A percentile compares a stretch with the other conserved stretches of the same genome.
phyloP scores from a whole-genome alignment of 2,113 vertebrate species.

The Dipodomys spectabilis region DNA sequence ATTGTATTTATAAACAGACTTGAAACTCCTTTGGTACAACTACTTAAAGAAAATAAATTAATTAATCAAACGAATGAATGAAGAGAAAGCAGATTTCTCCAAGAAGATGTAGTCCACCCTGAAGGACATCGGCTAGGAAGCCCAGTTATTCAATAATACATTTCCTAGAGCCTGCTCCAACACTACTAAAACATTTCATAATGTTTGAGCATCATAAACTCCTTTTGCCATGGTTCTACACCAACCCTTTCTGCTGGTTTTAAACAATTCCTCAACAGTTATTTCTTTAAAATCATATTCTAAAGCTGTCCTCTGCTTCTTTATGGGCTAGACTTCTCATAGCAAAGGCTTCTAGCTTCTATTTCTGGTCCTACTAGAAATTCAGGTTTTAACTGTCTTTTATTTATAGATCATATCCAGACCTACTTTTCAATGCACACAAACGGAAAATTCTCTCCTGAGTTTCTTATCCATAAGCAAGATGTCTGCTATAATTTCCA shows the following conservation, averaged over 20 bases:
- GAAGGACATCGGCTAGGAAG: not conserved
- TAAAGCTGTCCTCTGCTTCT: not conserved
- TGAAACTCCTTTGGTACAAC: no score
- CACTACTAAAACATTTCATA: not conserved
- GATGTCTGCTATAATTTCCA: not conserved
- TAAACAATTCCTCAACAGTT: not conserved
- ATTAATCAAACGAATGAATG: no score
- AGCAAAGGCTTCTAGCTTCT: not conserved
- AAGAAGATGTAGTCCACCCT: not conserved
- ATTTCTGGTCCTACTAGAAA: not conserved
- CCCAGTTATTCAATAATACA: not conserved
- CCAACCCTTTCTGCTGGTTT: not conserved
- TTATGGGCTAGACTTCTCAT: not conserved
- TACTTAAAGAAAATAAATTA: no score
- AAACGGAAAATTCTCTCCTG: not conserved
- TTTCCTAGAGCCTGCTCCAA: not conserved
- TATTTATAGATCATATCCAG: not conserved
- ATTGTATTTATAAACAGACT: no score
- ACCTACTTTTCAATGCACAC: not conserved
- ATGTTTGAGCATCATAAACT: not conserved
- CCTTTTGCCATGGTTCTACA: not conserved
- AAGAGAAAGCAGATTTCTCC: not conserved
- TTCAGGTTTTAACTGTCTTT: not conserved
- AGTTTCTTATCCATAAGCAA: not conserved
- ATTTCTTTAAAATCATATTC: slow-evolving; percentile 22